Evolutionary conservation across 2,888 invertebrate genomes (phyloP), one percentile per base, ranked within the genome.

Genomic region (Caenorhabditis afra): DNA sequence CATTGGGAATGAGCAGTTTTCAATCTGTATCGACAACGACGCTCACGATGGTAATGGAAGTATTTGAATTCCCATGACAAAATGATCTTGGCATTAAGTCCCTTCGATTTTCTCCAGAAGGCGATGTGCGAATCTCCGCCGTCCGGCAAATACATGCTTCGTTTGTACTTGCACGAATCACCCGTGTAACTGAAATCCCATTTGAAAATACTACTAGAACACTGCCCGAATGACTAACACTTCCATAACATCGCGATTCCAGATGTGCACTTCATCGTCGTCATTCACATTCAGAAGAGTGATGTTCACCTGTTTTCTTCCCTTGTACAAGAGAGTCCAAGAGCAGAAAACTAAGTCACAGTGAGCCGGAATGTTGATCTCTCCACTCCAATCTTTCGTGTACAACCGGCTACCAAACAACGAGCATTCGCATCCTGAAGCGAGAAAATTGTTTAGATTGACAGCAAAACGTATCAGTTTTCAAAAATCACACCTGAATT

Each of bases 371-470:
- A 61, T 49, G 1, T 11, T 18, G 14, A 61, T 49, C 16, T 0
- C 22, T 20, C 41, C 22, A 3, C 7, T 18, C 45, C 14, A 29
- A 14, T 35, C 35, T 1, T 3, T 16, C 1, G 10, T 8, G 47
- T 49, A 58, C 7, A 1, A n/a, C 14, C 23, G 44, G 1, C 44
- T 14, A 4, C 5, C 11, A 12, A 58, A 44, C n/a, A 22, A 3
- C 10, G 58, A 37, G 14, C 62, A 62, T 8, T 62, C 49, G 39
- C 62, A 62, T 2, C 18, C 62, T 61, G 35, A 23, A 61, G 22
- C n/a, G n/a, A n/a, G n/a, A n/a, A 10, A 3, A 35, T 12, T 45
- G 20, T 23, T 14, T 8, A 8, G 41, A 11, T 14, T 41, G 3
- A 7, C 29, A 29, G 29, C 29, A 7, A 29, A 5, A 7, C 29